phyloP scores from a whole-genome alignment of 2,888 invertebrate species.

The Griposia aprilina region DNA sequence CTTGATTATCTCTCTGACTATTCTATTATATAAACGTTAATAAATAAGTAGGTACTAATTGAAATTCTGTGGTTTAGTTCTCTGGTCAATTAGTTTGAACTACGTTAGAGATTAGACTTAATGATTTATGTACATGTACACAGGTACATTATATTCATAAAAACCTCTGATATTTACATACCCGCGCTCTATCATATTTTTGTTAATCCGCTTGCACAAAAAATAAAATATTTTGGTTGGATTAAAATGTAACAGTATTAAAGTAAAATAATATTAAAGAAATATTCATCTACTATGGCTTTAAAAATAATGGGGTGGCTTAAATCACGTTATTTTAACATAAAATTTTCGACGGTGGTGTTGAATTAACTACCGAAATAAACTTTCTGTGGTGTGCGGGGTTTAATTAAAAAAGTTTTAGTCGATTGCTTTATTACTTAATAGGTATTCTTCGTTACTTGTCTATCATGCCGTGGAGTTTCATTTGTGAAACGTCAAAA shows the following conservation, averaged over 20 bases:
- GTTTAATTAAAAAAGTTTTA: slow-evolving; percentile 69
- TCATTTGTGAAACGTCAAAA: slow-evolving; percentile 54
- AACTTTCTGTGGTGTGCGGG: slow-evolving; percentile 56
- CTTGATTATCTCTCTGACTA: not conserved
- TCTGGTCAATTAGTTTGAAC: slow-evolving; percentile 8
- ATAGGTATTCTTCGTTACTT: slow-evolving; percentile 55
- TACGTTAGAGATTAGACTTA: slow-evolving; percentile 1
- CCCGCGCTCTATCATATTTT: not conserved
- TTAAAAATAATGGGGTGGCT: slow-evolving; percentile 41
- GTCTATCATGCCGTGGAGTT: slow-evolving; percentile 48
- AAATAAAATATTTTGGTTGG: not conserved
- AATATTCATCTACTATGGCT: slow-evolving; percentile 33
- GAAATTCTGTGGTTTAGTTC: not conserved
- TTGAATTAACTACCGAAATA: slow-evolving; percentile 61
- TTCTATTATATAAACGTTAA: not conserved
- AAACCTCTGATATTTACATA: not conserved
- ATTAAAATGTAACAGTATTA: slow-evolving; percentile 9
- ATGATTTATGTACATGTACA: not conserved
- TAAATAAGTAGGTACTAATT: slow-evolving; percentile 11
- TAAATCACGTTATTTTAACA: slow-evolving; percentile 49
- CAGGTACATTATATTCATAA: not conserved
- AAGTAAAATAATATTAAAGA: slow-evolving; percentile 18
- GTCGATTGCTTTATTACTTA: slow-evolving; percentile 61
- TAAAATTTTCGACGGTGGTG: slow-evolving; percentile 37
- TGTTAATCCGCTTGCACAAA: not conserved